Evolutionary conservation across 2,888 invertebrate species (phyloP).

Genomic region (Anarsia innoxiella): DNA sequence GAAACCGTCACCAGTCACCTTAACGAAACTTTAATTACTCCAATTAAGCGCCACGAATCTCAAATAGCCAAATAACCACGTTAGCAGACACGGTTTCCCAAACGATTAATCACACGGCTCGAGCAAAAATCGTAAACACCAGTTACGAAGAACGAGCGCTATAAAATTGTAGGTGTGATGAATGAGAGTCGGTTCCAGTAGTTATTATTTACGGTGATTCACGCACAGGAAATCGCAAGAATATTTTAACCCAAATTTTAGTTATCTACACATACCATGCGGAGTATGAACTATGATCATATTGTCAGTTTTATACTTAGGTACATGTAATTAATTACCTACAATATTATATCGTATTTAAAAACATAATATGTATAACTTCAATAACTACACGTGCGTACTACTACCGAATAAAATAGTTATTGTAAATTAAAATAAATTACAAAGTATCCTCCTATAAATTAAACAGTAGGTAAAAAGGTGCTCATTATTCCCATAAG

Average conservation of each 20-base stretch:
- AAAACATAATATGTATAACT: too few species aligned
- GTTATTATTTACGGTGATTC: constrained; percentile 31
- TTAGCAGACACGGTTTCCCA: constrained; percentile 26
- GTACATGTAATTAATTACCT: too few species aligned
- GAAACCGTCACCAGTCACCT: constrained; percentile 2
- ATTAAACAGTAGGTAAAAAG: too few species aligned
- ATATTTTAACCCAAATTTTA: constrained; percentile 13
- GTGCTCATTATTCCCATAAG: constrained; percentile 3
- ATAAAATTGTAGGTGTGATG: constrained; percentile 44
- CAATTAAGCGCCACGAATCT: constrained; percentile 30
- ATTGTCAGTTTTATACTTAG: too few species aligned
- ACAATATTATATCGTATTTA: too few species aligned
- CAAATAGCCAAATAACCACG: constrained; percentile 36
- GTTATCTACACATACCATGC: too few species aligned
- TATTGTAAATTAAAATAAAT: too few species aligned
- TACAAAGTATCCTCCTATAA: too few species aligned
- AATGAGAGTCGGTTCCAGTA: constrained; percentile 35
- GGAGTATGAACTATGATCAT: too few species aligned
- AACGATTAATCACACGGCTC: constrained; percentile 41
- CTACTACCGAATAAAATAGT: too few species aligned
- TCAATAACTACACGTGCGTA: too few species aligned
- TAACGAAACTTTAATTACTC: constrained; percentile 31
- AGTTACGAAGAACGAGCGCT: constrained; percentile 34
- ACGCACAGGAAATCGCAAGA: constrained; percentile 28
- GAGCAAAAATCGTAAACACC: constrained; percentile 35